phyloP scores from a whole-genome alignment of 2,113 vertebrate species.

The Alectura lathami region DNA sequence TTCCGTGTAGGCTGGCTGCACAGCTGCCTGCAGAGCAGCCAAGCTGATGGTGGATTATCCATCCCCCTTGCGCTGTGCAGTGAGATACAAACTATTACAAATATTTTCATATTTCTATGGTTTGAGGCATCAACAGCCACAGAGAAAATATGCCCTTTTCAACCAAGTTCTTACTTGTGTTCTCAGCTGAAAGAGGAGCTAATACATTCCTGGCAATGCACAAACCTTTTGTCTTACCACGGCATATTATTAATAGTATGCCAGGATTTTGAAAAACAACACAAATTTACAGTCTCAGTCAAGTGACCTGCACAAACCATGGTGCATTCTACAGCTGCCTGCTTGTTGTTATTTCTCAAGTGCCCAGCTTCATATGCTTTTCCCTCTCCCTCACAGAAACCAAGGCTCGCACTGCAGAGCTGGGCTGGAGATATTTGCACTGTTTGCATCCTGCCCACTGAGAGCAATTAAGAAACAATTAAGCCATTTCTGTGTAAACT shows the following conservation, averaged over 20 bases:
- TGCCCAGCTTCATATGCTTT: background rate
- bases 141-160: constrained; percentile 57
- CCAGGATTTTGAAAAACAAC: background rate
- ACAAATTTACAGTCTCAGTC: background rate
- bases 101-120: constrained; percentile 63
- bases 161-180: constrained; percentile 59
- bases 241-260: background rate
- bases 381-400: background rate
- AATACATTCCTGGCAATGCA: constrained; percentile 15
- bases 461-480: background rate
- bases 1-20: background rate
- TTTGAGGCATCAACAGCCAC: constrained; percentile 61
- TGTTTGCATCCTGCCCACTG: background rate
- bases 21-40: background rate
- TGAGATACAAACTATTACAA: constrained; percentile 41
- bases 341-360: background rate
- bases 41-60: background rate
- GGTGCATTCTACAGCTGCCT: background rate
- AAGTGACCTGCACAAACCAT: background rate
- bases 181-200: constrained; percentile 31
- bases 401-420: background rate
- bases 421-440: background rate
- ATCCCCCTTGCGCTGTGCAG: background rate
- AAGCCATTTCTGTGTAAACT: background rate
- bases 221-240: constrained; percentile 29